Evolutionary conservation across 92 coral and sea anemone species (phyloP).

Genomic region (Porites lobata): DNA sequence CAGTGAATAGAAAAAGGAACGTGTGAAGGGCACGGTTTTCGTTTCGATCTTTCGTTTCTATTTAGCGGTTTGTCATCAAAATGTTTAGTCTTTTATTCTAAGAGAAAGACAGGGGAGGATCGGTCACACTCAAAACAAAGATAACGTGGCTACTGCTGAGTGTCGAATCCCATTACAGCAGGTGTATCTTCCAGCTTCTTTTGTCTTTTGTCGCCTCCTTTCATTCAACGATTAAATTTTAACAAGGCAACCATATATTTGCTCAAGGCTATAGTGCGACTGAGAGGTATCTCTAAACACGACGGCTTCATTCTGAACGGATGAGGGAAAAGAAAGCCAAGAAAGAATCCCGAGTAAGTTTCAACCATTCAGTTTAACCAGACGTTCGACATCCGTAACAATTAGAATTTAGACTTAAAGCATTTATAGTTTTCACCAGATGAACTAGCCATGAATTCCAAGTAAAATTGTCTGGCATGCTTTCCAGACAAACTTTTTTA

Average conservation of each 20-base stretch:
- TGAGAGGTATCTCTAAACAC: neutral
- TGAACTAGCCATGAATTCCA: neutral
- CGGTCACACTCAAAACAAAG: slow-evolving; percentile 23
- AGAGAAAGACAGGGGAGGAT: slow-evolving; percentile 1
- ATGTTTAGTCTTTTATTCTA: neutral
- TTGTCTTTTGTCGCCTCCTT: slow-evolving; percentile 34
- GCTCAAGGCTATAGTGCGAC: slow-evolving; percentile 4
- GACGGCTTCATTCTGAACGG: neutral
- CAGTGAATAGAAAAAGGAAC: neutral
- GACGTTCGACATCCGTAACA: neutral
- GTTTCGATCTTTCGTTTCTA: neutral
- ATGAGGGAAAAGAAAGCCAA: neutral
- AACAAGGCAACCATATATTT: slow-evolving; percentile 1
- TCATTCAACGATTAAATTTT: slow-evolving; percentile 27
- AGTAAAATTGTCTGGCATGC: neutral
- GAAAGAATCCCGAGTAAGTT: slow-evolving; percentile 15
- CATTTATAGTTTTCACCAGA: neutral
- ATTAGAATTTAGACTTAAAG: neutral
- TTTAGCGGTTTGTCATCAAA: neutral
- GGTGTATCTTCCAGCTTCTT: slow-evolving; percentile 32
- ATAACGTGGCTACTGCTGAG: neutral
- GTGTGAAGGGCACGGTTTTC: neutral
- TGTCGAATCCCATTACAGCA: slow-evolving; percentile 28
- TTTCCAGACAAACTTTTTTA: slow-evolving; percentile 5
- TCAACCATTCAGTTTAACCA: neutral